Base-by-base conservation (phyloP, 2,113 vertebrate species). In the Ahaetulla prasina region DNA sequence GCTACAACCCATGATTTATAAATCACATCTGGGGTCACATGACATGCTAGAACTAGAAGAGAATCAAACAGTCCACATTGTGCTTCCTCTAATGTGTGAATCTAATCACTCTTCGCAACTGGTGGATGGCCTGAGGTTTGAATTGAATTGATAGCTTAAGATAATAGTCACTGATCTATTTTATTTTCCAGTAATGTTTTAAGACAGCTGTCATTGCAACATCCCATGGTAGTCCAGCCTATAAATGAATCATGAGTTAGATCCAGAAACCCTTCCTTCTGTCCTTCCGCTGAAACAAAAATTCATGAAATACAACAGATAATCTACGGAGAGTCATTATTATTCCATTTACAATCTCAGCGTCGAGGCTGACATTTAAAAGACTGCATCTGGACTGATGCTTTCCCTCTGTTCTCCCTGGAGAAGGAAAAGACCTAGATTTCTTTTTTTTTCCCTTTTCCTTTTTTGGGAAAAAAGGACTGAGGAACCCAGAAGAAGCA, bases 221-320 rank as follows among this genome's bases (percentile, higher is more conserved):
- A 87, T 92, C 47, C 85, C 52, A 4, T 0, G 1, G n/a, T 23
- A 68, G 16, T 52, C 52, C 47, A 53, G 50, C n/a, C 35, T 60
- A 92, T 92, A 60, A 92, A 88, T 92, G 87, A 92, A 68, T 92
- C 57, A 92, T 53, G 57, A 2, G 25, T 43, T 74, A 8, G 85
- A 30, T 87, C 35, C 74, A 68, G n/a, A 10, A 52, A 2, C 11
- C 25, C 25, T 50, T 88, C 57, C 47, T 68, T 92, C 63, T 30
- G 16, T 88, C 22, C 91, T 52, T 88, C 84, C 53, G 4, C 39
- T 39, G 23, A 39, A 68, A 53, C 23, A 11, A 43, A 53, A 52
- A 35, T 57, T 53, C 35, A 74, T 92, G 23, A 74, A 68, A 74
- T 74, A 74, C 14, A 6, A 39, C 11, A 35, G 68, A 74, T 74